Evolutionary conservation across 2,113 vertebrate species (phyloP).

Genomic region (Porphyrio hochstetteri): DNA sequence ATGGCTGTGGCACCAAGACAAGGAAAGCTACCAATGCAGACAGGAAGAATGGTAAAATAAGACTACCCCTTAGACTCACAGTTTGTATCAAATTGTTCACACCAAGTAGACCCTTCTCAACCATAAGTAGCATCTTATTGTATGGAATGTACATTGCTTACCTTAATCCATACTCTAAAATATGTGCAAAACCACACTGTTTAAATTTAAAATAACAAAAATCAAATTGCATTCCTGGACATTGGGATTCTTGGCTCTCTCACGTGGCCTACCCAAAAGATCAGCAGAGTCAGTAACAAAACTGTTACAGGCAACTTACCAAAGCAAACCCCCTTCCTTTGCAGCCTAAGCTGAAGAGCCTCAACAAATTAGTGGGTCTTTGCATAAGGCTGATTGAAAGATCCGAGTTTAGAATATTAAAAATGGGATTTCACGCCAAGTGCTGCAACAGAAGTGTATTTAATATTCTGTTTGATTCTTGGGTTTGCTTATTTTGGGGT

Average conservation of each 20-base stretch:
- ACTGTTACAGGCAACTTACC: fast-evolving
- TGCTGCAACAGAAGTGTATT: neutral
- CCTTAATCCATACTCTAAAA: neutral
- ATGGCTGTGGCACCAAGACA: neutral
- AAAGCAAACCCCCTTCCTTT: neutral
- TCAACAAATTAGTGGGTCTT: neutral
- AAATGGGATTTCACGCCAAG: neutral
- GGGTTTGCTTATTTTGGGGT: neutral
- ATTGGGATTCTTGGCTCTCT: neutral
- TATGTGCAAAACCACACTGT: neutral
- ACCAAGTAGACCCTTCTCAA: neutral
- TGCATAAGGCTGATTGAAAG: neutral
- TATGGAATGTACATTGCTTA: neutral
- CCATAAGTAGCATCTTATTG: neutral
- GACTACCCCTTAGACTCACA: neutral
- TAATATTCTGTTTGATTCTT: neutral
- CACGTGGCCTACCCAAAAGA: neutral
- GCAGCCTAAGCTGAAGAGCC: neutral
- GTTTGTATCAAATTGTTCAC: neutral
- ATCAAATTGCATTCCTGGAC: neutral
- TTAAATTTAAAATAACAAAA: neutral
- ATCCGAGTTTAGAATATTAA: neutral
- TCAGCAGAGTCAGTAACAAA: neutral
- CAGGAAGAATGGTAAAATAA: neutral
- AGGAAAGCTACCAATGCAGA: neutral